Conservation (phyloP, 1,140 invertebrate genomes). For the Tetranychus cinnabarinus region DNA sequence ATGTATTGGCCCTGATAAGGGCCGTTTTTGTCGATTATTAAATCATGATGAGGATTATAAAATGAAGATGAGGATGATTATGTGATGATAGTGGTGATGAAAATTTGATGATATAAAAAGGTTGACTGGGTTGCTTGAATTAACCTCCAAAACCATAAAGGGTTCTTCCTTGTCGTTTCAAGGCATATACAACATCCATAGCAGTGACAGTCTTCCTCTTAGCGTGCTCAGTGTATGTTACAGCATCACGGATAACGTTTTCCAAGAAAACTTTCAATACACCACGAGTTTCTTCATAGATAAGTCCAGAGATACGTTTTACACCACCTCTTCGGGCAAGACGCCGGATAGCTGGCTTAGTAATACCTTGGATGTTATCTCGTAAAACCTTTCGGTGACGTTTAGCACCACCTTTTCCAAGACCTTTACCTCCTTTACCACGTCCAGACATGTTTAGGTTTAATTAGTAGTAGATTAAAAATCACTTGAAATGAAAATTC, state of each 20-base stretch:
- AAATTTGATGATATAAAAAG: no score
- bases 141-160: constrained; percentile 35
- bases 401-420: constrained; percentile 23
- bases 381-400: constrained; percentile 26
- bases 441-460: constrained; percentile 18
- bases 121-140: background rate
- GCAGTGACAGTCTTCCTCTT: constrained; percentile 58
- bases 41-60: no score
- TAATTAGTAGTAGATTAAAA: background rate
- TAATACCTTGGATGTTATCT: constrained; percentile 51
- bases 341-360: constrained; percentile 36
- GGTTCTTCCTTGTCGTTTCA: constrained; percentile 51
- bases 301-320: constrained; percentile 43
- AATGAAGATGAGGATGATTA: no score
- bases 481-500: background rate
- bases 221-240: constrained; percentile 58
- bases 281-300: constrained; percentile 42
- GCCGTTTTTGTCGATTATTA: no score
- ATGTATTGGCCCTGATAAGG: no score
- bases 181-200: constrained; percentile 64
- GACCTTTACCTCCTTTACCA: constrained; percentile 22
- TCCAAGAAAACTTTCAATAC: constrained; percentile 53
- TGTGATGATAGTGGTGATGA: no score
- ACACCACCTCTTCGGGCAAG: constrained; percentile 46
- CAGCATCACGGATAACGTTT: constrained; percentile 54